Percentiles rank a stretch among this genome's conserved stretches.
Conservation (phyloP, 2,113 vertebrate genomes). For the Microcebus tavaratra region DNA sequence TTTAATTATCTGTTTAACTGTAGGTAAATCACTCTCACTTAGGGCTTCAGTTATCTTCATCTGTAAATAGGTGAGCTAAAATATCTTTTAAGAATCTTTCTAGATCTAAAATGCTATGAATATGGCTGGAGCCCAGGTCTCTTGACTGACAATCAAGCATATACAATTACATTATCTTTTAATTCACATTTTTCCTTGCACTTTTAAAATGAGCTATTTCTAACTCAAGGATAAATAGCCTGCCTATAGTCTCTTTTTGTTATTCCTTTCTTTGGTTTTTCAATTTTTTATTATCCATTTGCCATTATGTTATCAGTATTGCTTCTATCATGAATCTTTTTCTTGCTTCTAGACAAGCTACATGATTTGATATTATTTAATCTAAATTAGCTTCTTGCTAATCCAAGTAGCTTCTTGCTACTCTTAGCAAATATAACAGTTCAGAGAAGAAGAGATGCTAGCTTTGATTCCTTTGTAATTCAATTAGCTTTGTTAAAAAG, state of each 20-base stretch:
- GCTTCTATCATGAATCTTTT: neutral
- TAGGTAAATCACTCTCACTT: neutral
- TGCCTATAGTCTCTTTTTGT: neutral
- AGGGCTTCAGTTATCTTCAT: neutral
- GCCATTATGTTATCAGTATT: neutral
- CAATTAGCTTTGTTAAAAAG: neutral
- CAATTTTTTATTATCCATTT: neutral
- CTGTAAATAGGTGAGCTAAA: neutral
- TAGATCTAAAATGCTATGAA: neutral
- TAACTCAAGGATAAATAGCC: neutral
- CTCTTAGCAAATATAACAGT: neutral
- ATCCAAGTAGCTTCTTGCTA: neutral
- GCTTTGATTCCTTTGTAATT: neutral
- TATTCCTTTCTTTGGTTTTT: neutral
- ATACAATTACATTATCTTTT: neutral
- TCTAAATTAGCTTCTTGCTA: neutral
- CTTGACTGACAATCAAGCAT: neutral
- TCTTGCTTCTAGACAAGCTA: neutral
- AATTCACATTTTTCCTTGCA: neutral
- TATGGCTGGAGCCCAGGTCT: neutral
- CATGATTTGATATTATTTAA: neutral
- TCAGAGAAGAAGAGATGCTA: neutral
- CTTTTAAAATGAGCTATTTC: neutral
- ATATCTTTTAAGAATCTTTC: neutral
- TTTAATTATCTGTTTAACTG: constrained; percentile 11